Base-by-base conservation (phyloP, 2,113 vertebrate species). In the Recurvirostra avosetta region DNA sequence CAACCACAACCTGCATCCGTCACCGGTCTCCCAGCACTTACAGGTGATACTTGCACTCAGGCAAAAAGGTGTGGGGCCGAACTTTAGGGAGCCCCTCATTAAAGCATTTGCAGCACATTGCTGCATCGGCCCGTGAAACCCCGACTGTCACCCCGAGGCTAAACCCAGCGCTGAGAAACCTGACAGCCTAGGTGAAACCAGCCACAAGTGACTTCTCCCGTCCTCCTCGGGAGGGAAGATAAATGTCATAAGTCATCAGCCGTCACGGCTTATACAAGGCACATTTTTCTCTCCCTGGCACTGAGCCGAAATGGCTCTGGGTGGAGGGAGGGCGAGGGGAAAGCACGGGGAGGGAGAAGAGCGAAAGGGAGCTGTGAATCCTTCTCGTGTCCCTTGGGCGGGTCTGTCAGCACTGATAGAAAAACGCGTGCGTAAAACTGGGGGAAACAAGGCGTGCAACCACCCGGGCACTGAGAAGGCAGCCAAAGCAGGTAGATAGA, bases 171-270 rank as follows among this genome's bases (percentile, higher is more conserved):
- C 63, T 23, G 86, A 72, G 94, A 85, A 82, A 50, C 40, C 84
- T 94, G 96, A 66, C 87, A 97, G 92, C 65, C 45, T 52, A 36
- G 86, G 93, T 94, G 94, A 96, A 94, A 84, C 43, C 92, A 95
- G 93, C 86, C 93, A 90, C 84, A 81, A 94, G 94, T 88, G 93
- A 94, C 88, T 95, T 68, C 83, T 88, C 55, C 86, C 11, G 0
- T 75, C 79, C 88, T 94, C 88, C 90, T 92, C n/a, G 1, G 77
- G 78, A 83, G 75, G 52, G 87, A 97, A 96, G 94, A 97, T 94
- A 95, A 97, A 97, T 97, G 97, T 84, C 96, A 81, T 61, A 96
- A 95, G 86, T 95, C 89, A 91, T 96, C 96, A 96, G 78, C 91
- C 0, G 2, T 94, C 92, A 83, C 29, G 4, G 88, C 80, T 91